phyloP scores from a whole-genome alignment of 2,113 vertebrate genomes.

The Chaenocephalus aceratus region DNA sequence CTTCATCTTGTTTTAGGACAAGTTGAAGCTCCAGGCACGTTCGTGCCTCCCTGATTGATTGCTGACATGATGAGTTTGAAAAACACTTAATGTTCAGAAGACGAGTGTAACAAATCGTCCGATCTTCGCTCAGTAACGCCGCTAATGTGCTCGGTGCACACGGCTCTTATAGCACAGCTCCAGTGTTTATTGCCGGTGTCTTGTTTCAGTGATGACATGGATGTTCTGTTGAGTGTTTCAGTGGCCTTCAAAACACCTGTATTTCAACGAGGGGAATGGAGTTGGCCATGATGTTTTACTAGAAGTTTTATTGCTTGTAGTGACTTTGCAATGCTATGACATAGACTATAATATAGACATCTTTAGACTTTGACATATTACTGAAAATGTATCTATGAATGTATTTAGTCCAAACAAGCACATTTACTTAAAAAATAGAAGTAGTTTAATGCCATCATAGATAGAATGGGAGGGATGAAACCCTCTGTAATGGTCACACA shows the following conservation, averaged over 20 bases:
- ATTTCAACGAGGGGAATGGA: slow-evolving; percentile 15
- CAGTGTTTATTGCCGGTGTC: slow-evolving; percentile 14
- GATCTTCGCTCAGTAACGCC: slow-evolving; percentile 3
- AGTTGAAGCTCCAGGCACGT: background rate
- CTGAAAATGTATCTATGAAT: background rate
- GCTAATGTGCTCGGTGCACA: no score
- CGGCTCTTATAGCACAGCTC: slow-evolving; percentile 9
- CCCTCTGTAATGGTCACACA: no score
- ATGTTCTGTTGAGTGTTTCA: slow-evolving; percentile 7
- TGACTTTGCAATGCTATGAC: slow-evolving; percentile 8
- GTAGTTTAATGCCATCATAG: background rate
- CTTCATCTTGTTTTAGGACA: background rate
- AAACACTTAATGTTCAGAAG: slow-evolving; percentile 13
- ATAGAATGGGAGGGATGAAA: no score
- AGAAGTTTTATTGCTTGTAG: background rate
- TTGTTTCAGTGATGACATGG: slow-evolving; percentile 18
- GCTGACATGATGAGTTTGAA: slow-evolving; percentile 24
- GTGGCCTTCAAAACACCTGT: slow-evolving; percentile 33
- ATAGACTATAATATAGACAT: background rate
- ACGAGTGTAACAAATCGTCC: slow-evolving; percentile 1
- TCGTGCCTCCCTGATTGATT: slow-evolving; percentile 22
- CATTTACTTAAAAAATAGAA: no score
- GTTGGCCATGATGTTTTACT: background rate
- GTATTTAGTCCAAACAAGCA: background rate
- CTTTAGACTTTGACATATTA: background rate